Evolutionary conservation across 2,113 vertebrate species (phyloP), one percentile per base, ranked within the genome.

Genomic region (Balaeniceps rex): DNA sequence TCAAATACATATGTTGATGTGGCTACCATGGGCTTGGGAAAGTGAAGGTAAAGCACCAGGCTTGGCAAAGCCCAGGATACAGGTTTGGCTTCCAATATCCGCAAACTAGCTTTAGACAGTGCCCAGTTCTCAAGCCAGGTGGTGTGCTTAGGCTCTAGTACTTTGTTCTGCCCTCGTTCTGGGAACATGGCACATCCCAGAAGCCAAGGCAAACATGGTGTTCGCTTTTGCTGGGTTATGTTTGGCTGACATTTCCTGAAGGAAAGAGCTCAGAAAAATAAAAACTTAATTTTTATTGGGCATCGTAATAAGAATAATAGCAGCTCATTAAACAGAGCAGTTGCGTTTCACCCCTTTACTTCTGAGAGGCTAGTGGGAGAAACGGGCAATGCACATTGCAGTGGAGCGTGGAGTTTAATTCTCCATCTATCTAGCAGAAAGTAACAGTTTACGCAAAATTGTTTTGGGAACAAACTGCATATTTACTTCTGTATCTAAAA

Each of bases 221-320:
- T 85, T 97, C 22, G 1, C 90, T 97, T 96, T 94, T 88, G 72
- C 87, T 95, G 49, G 83, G 72, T 97, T 98, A 86, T 95, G 93
- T 95, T 98, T 98, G 97, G 97, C 97, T 97, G 97, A 96, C 84
- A 81, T 96, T 97, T 97, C 92, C 97, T 97, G 90, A 97, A 97
- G 87, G 92, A 80, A 94, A 94, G 92, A 90, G 70, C 63, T 88
- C 72, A 68, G 88, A 83, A 94, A 86, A 92, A 97, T 75, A 90
- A 91, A 93, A 93, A 44, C 44, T 91, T 91, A 70, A 54, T 90
- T 93, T 94, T 97, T 94, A 92, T 87, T 94, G 75, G 63, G 76
- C 92, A 90, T 92, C 86, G 63, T 93, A 92, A 84, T 95, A 77
- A 91, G 52, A 87, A 88, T 88, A 92, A 93, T 88, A 70, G 65